Evolutionary conservation across 2,797 vertebrate genomes (phyloP).

Genomic region (Intellagama lesueurii): DNA sequence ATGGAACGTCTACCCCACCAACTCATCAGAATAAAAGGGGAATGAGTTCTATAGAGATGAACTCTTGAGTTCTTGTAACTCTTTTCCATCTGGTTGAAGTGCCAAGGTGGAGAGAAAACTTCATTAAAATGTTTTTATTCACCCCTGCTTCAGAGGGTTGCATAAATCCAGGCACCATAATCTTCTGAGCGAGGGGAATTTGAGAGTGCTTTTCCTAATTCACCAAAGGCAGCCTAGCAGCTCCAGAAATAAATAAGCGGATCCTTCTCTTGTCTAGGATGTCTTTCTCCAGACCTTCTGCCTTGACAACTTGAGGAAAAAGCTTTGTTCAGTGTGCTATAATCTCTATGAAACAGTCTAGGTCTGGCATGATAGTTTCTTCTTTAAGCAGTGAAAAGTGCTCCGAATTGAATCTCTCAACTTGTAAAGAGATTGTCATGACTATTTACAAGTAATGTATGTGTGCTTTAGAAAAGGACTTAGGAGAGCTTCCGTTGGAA

Average conservation of each 20-base stretch:
- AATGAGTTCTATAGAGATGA: constrained; percentile 23
- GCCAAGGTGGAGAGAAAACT: constrained; percentile 53
- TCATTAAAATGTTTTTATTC: constrained; percentile 61
- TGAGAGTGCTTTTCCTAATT: constrained; percentile 37
- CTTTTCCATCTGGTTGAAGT: background rate
- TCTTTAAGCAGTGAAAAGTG: background rate
- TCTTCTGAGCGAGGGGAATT: constrained; percentile 51
- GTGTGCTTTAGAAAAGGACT: background rate
- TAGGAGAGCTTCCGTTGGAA: background rate
- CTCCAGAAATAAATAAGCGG: constrained; percentile 56
- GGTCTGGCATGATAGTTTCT: background rate
- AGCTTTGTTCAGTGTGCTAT: background rate
- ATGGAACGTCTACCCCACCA: constrained; percentile 25
- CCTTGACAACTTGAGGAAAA: constrained; percentile 9
- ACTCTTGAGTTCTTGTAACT: constrained; percentile 32
- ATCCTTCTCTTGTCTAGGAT: constrained; percentile 17
- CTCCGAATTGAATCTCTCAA: background rate
- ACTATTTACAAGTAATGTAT: background rate
- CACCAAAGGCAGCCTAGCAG: constrained; percentile 28
- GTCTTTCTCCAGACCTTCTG: constrained; percentile 33
- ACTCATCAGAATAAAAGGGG: constrained; percentile 50
- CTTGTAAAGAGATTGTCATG: background rate
- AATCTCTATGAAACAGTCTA: constrained; percentile 30
- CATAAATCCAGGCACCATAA: constrained; percentile 56
- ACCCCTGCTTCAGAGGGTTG: constrained; percentile 34